Conservation (phyloP, 2,888 invertebrate species). For the Priocnemis perturbator region DNA sequence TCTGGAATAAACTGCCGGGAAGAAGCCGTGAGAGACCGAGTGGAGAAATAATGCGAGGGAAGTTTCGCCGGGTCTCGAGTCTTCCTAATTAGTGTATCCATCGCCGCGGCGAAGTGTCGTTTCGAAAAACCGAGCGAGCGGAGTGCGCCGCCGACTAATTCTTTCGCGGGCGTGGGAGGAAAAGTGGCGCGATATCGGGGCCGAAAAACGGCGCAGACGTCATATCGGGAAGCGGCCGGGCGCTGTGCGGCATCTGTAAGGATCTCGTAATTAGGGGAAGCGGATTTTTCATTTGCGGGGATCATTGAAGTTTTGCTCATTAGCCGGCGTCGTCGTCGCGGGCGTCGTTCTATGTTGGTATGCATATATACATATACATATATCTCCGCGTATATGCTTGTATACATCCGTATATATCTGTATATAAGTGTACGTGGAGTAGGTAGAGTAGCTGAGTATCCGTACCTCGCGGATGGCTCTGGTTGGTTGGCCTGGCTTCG, state of each 20-base stretch:
- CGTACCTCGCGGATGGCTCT: conserved; percentile 56
- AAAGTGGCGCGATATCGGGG: conserved; percentile 33
- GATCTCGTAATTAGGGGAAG: conserved; percentile 55
- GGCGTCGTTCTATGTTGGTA: conserved; percentile 26
- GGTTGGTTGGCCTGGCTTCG: conserved; percentile 61
- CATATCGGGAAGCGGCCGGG: conserved; percentile 37
- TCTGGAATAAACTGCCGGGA: too few relatives aligned
- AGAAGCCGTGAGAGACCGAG: too few relatives aligned
- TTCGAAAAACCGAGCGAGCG: not conserved
- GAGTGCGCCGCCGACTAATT: too few relatives aligned
- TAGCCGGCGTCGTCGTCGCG: conserved; percentile 32
- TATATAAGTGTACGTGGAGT: conserved; percentile 9
- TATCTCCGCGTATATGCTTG: not conserved
- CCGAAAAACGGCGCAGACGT: conserved; percentile 35
- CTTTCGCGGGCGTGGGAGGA: conserved; percentile 21
- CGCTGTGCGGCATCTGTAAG: conserved; percentile 30
- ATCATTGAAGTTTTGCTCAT: conserved; percentile 53
- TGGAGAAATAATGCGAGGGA: too few relatives aligned
- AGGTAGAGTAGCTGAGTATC: conserved; percentile 35
- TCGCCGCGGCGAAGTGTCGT: not conserved
- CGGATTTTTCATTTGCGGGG: conserved; percentile 52
- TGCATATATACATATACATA: not conserved
- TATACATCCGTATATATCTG: not conserved
- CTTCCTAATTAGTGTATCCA: not conserved
- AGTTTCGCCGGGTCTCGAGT: too few relatives aligned